Evolutionary conservation across 2,113 vertebrate genomes (phyloP), one percentile per base, ranked within the genome.

Genomic region (Nothoprocta perdicaria): DNA sequence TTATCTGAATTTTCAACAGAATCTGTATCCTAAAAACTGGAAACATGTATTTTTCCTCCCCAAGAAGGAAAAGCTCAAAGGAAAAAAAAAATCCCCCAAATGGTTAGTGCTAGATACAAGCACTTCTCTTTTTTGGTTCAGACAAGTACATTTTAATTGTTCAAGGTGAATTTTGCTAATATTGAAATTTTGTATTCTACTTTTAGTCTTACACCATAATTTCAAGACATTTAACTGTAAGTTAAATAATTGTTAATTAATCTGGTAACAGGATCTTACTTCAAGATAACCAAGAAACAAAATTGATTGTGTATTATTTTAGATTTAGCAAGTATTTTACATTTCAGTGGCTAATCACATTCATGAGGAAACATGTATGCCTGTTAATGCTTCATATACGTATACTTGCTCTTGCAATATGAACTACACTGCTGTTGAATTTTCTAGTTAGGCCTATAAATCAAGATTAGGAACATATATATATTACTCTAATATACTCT

Each of bases 361-460:
- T 18, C 27, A 55, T 18, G 46, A 24, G 35, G 9, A 86, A 82
- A 15, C 19, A 35, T 6, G 6, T 14, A 14, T 19, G 7, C 68
- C 76, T 92, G 52, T 86, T 60, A 53, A 41, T 29, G 33, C 76
- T 86, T 75, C 60, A 52, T 26, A 14, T 18, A 43, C 3, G 4
- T 13, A 6, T 38, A 74, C 33, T 65, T 76, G 53, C 29, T 77
- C 83, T 50, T 45, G 43, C 38, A 88, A 75, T 38, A 78, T 27
- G 18, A 95, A 77, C 38, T 38, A 66, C 7, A 63, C 12, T 31
- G 31, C 66, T 76, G 35, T 63, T 95, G 63, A 67, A n/a, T 60
- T 89, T 87, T 86, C 83, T 73, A 94, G 53, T 58, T 40, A 82
- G 31, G 74, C 6, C 10, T 73, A 88, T 61, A 93, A 87, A 76